These are phyloP conservation scores for Athalia circularis DNA, from an alignment of 2,888 invertebrate species.

Conservation along the genomic window DNA sequence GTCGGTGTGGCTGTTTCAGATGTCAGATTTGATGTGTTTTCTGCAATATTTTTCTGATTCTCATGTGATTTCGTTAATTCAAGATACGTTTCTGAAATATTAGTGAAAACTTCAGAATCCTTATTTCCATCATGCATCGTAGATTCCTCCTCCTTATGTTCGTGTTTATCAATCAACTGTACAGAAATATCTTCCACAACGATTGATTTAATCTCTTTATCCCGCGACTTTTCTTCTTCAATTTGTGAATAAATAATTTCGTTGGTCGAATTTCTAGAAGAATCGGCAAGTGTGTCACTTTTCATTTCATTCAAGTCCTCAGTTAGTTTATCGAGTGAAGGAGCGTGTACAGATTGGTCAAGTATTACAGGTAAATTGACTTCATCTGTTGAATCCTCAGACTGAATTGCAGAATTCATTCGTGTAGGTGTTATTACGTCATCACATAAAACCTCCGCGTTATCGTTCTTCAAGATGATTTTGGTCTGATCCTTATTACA, in stretches of 20 bases:
- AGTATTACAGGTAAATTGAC: neutral
- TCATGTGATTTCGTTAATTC: neutral
- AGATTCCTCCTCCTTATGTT: neutral
- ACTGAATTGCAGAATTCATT: neutral
- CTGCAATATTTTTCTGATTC: slow-evolving; percentile 2
- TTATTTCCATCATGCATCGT: neutral
- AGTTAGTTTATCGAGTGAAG: neutral
- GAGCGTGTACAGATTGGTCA: neutral
- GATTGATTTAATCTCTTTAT: neutral
- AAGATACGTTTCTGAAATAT: slow-evolving; percentile 6
- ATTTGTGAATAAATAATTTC: neutral
- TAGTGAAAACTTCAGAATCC: neutral
- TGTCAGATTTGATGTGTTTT: neutral
- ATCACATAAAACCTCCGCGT: slow-evolving; percentile 13
- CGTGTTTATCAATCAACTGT: slow-evolving; percentile 5
- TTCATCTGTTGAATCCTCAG: neutral
- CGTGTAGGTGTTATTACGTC: neutral
- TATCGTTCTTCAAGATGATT: slow-evolving; percentile 33
- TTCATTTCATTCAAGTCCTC: neutral
- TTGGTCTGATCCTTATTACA: neutral
- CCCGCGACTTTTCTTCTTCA: neutral
- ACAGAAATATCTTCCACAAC: neutral
- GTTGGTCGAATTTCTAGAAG: neutral
- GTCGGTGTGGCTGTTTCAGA: neutral
- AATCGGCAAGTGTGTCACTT: neutral